Evolutionary conservation across 2,113 vertebrate species (phyloP), one percentile per base, ranked within the genome.

Genomic region (Gobio gobio): DNA sequence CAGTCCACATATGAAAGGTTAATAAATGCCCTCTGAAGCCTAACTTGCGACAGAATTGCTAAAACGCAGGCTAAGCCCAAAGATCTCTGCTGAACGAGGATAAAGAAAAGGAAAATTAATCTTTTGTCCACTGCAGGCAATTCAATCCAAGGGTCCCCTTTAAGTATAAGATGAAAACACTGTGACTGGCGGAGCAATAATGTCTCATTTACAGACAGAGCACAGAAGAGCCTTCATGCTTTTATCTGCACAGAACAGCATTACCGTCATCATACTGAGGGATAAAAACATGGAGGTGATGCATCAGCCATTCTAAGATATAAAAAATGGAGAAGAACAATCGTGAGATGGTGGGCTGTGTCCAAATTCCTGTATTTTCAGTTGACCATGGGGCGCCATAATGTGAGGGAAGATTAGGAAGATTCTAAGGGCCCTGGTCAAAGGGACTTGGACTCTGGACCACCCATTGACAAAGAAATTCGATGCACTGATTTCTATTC

Each of bases 61-160:
- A 54, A 84, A 86, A 40, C 20, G 58, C 13, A 72, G 6, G 47
- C 49, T 2, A 40, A 49, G 72, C 40, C 29, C 63, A 54, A 59
- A 33, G 58, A 80, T 58, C 36, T 84, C 24, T 43, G 70, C 43
- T 2, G 5, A 54, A 70, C 36, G 29, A n/a, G 40, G 45, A 58
- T 68, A 45, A 16, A 86, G 49, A 68, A 64, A 73, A 74, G 26
- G 78, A 80, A 83, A 88, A 86, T 85, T 10, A 70, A 84, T 83
- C 78, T 83, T 85, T 83, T 58, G 64, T 80, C 85, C 58, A 68
- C 56, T 75, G 80, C 87, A 83, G 80, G 75, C 75, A 86, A 88
- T 75, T 83, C 80, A 80, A 49, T 88, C 81, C 54, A 74, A 45
- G 78, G 33, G 68, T 74, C 33, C 33, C 43, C 77, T 87, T 76